These are phyloP conservation scores for Atherinosoma microstoma DNA, from an alignment of 2,797 vertebrate species.

Conservation along the genomic window DNA sequence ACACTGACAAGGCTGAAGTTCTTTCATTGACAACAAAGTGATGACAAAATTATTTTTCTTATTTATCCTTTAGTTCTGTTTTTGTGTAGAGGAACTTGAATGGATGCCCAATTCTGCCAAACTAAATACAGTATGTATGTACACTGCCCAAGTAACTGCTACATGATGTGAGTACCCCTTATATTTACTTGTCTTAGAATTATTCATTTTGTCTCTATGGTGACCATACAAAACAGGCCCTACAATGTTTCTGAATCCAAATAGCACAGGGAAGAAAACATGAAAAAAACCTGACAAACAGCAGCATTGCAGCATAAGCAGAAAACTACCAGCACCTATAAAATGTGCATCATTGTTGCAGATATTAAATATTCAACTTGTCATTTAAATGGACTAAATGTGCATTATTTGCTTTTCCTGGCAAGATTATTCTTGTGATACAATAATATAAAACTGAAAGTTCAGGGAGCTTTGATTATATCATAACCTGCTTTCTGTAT, in stretches of 20 bases:
- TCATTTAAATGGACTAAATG: neutral
- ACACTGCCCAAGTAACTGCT: neutral
- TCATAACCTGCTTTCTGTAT: neutral
- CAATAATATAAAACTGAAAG: constrained; percentile 5
- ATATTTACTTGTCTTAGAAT: neutral
- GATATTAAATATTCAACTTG: neutral
- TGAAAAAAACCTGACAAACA: neutral
- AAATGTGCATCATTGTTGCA: neutral
- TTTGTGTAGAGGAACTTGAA: neutral
- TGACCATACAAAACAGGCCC: constrained; percentile 17
- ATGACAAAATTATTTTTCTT: constrained; percentile 6
- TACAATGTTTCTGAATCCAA: neutral
- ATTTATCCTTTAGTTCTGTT: neutral
- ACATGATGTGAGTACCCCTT: constrained; percentile 5
- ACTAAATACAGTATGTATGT: neutral
- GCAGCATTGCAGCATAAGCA: neutral
- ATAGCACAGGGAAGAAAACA: neutral
- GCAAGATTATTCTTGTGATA: neutral
- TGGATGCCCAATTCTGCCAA: neutral
- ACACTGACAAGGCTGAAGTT: constrained; percentile 6
- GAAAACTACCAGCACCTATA: neutral
- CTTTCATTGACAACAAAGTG: constrained; percentile 10
- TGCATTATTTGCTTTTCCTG: neutral
- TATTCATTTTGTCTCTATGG: constrained; percentile 33
- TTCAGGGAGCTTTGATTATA: neutral